phyloP scores from a whole-genome alignment of 2,888 invertebrate genomes.

The Plemyria rubiginata region DNA sequence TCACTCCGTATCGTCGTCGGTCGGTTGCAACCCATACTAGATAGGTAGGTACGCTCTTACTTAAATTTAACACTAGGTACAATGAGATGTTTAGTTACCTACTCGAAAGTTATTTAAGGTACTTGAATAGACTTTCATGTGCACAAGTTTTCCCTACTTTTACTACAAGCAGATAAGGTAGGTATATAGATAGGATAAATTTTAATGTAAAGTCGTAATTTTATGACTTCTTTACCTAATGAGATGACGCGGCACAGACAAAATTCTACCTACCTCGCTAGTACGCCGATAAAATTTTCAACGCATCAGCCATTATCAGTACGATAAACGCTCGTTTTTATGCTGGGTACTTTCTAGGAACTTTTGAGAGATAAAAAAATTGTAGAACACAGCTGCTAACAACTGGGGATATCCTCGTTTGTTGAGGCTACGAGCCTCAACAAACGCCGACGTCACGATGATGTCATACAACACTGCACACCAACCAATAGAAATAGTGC shows the following conservation, averaged over 20 bases:
- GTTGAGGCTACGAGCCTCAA: slow-evolving; percentile 47
- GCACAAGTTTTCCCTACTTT: too few relatives aligned
- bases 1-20: slow-evolving; percentile 54
- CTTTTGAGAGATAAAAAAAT: slow-evolving; percentile 32
- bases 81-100: background rate
- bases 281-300: background rate
- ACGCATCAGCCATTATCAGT: slow-evolving; percentile 1
- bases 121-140: too few relatives aligned
- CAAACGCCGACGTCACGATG: slow-evolving; percentile 79
- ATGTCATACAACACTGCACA: slow-evolving; percentile 81
- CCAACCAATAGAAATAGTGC: slow-evolving; percentile 76
- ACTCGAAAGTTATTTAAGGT: too few relatives aligned
- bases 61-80: background rate
- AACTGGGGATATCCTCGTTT: slow-evolving; percentile 79
- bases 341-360: slow-evolving; percentile 26
- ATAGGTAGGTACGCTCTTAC: background rate
- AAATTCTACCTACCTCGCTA: background rate
- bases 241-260: too few relatives aligned
- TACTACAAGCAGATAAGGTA: too few relatives aligned
- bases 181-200: too few relatives aligned
- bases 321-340: slow-evolving; percentile 14
- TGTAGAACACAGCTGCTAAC: slow-evolving; percentile 42
- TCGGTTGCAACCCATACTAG: slow-evolving; percentile 5
- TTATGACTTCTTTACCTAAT: too few relatives aligned
- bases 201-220: too few relatives aligned